These are phyloP conservation scores for Eulimnadia texana DNA, from an alignment of 1,140 invertebrate genomes.

Conservation along the genomic window DNA sequence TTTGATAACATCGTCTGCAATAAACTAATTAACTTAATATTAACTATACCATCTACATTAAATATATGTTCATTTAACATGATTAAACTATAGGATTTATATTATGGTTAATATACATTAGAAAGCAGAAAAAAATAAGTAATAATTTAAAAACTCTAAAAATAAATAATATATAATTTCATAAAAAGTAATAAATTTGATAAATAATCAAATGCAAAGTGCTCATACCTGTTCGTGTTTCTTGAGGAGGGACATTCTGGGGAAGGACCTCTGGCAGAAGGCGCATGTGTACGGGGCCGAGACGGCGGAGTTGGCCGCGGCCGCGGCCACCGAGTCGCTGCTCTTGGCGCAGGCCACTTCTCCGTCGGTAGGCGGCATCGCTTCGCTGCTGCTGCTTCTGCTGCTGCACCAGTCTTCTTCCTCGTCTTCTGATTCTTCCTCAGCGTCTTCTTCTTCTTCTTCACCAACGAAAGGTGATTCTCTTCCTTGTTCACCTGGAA, in stretches of 20 bases:
- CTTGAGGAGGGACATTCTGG: constrained; percentile 67
- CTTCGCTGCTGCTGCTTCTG: background rate
- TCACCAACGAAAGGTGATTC: no score
- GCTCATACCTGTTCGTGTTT: constrained; percentile 91
- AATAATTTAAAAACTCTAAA: no score
- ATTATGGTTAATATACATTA: no score
- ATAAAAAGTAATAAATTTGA: constrained; percentile 2
- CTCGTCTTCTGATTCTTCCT: background rate
- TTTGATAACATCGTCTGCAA: no score
- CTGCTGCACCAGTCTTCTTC: background rate
- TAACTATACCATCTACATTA: no score
- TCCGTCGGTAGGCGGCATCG: background rate
- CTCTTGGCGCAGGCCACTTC: background rate
- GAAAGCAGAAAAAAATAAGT: no score
- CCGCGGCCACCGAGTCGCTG: constrained; percentile 2
- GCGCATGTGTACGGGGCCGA: constrained; percentile 64
- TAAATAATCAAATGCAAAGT: no score
- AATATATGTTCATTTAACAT: no score
- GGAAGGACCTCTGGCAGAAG: constrained; percentile 82
- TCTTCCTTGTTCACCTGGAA: no score
- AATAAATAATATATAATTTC: no score
- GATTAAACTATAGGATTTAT: no score
- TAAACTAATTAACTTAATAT: no score
- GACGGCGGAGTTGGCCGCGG: constrained; percentile 6
- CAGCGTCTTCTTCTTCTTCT: background rate